Conservation (phyloP, 1,140 invertebrate species). For the Zaprionus taronus region DNA sequence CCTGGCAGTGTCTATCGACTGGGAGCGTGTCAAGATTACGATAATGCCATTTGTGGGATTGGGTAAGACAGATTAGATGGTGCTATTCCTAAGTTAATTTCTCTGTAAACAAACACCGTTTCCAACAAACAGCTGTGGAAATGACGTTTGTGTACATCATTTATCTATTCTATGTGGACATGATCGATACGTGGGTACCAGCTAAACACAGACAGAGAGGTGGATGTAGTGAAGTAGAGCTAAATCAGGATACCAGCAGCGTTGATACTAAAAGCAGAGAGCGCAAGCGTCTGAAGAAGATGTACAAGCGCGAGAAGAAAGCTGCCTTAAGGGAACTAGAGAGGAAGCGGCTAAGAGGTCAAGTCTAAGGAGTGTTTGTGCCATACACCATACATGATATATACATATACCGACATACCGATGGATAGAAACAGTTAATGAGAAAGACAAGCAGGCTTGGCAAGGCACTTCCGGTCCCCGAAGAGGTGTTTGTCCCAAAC, state of each 20-base stretch:
- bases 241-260: not conserved
- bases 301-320: constrained; percentile 33
- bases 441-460: constrained; percentile 19
- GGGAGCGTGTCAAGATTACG: constrained; percentile 64
- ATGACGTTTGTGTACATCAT: constrained; percentile 73
- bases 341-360: constrained; percentile 22
- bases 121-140: constrained; percentile 56
- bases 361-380: not conserved
- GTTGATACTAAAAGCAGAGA: constrained; percentile 17
- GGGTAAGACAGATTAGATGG: constrained; percentile 27
- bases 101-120: no score
- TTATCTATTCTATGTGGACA: constrained; percentile 61
- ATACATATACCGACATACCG: not conserved
- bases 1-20: constrained; percentile 57
- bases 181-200: constrained; percentile 31
- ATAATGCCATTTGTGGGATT: constrained; percentile 61
- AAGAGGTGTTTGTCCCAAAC: no score
- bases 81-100: not conserved
- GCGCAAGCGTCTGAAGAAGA: constrained; percentile 29
- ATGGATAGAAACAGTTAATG: not conserved
- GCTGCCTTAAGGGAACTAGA: constrained; percentile 20
- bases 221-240: not conserved
- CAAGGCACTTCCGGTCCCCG: not conserved
- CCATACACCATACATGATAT: not conserved
- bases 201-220: not conserved